A percentile compares a stretch with the other conserved stretches of the same genome.
phyloP scores from a whole-genome alignment of 2,888 invertebrate genomes.

The Leptinotarsa juncta region DNA sequence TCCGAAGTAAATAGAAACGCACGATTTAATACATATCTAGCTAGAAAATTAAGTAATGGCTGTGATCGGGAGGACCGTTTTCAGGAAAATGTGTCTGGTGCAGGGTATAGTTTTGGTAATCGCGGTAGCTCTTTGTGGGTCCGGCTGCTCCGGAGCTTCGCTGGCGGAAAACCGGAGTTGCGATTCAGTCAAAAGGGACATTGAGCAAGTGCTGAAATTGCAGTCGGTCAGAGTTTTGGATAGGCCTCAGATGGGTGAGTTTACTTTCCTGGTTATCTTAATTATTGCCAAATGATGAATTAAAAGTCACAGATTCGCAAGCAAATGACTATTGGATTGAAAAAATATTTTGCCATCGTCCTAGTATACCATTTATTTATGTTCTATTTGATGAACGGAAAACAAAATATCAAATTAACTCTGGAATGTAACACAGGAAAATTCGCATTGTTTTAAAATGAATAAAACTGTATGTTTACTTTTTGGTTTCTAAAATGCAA shows the following conservation, averaged over 20 bases:
- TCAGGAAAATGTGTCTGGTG: conserved; percentile 50
- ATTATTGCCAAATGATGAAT: neutral
- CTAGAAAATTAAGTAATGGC: conserved; percentile 47
- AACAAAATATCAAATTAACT: neutral
- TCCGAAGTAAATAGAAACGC: conserved; percentile 44
- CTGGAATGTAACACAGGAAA: neutral
- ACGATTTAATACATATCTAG: conserved; percentile 20
- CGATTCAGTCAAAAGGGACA: conserved; percentile 68
- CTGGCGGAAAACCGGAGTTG: conserved; percentile 62
- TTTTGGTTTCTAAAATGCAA: neutral
- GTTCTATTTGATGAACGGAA: neutral
- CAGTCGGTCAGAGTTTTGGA: neutral
- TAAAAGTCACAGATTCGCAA: neutral
- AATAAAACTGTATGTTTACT: neutral
- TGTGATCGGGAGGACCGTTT: conserved; percentile 53
- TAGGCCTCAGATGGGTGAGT: conserved; percentile 18
- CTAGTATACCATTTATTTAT: neutral
- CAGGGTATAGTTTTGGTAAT: conserved; percentile 56
- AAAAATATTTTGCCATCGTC: neutral
- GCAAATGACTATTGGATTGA: neutral
- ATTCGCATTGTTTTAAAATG: neutral
- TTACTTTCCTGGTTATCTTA: neutral
- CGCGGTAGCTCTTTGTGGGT: conserved; percentile 45
- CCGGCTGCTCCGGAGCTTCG: conserved; percentile 33
- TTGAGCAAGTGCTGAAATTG: conserved; percentile 49